Base-by-base conservation (phyloP, 2,888 invertebrate genomes). In the Lepeophtheirus nordmannii region DNA sequence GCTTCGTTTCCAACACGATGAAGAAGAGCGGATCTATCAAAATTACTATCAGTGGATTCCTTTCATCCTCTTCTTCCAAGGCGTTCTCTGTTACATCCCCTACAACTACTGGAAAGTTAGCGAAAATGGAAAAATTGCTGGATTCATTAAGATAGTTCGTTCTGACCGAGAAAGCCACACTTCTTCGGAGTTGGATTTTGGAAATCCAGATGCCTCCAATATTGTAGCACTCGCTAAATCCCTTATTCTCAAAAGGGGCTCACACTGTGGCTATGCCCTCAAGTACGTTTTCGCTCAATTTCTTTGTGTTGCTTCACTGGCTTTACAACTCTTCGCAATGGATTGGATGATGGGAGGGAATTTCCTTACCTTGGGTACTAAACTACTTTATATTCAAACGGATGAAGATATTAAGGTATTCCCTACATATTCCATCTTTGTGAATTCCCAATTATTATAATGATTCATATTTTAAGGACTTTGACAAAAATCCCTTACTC, bases 11-110 rank as follows among this genome's bases (percentile, higher is more conserved):
- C 30, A 30, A 30, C 53, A 46, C 53, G 8, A 8, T 14, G 53
- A 46, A 8, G 53, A 46, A 14, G 53, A 46, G 53, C 53, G 53
- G 5, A 8, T 46, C 53, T 46, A 46, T 46, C 53, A 46, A 46
- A 46, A 46, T 17, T 46, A 46, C 53, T 46, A 46, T 46, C 53
- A 46, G 17, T 46, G 53, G 53, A 46, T 46, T 8, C 53, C 53
- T 17, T 46, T 46, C 53, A 46, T 46, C 53, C 53, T 46, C 30
- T 46, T 46, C 53, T 46, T 46, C 53, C 53, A 46, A 46, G 53
- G 53, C 53, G 53, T 46, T 46, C 53, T 46, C 53, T 46, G 53
- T 46, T 46, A 46, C 53, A 14, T 46, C 53, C 53, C 53, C 2
- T 46, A 46, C 53, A 46, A 46, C 53, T 46, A 46, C 53, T 46